Evolutionary conservation across 2,113 vertebrate genomes (phyloP), one percentile per base, ranked within the genome.

Genomic region (Tenrec ecaudatus): DNA sequence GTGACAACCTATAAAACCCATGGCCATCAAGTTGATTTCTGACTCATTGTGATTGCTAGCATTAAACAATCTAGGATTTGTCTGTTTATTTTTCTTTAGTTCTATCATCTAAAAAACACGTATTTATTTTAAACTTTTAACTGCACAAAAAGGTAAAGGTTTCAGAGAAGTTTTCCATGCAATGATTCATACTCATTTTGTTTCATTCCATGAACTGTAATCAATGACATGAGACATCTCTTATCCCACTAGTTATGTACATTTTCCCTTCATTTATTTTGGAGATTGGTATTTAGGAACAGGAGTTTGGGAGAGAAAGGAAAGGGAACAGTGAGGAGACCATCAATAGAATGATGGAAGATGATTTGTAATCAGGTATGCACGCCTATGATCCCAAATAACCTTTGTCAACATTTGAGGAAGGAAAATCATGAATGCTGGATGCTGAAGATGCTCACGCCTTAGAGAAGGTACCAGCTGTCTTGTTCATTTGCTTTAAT

Each of bases 401-500:
- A 47, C 4, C 58, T 53, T 68, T 76, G 69, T 66, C 4, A n/a
- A 19, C 43, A 58, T 19, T 62, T 80, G 64, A n/a, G 1, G n/a
- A 53, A 76, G 9, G 31, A 69, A 40, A 86, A 73, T 47, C 57
- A 86, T 58, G 82, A 83, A 86, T 64, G 6, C 9, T 62, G 27
- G 15, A 31, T 89, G 82, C 53, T 53, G 69, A 84, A 62, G 11
- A 25, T 87, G 68, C 9, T n/a, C 38, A 23, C 22, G 25, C 40
- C 43, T 78, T 16, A 84, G 71, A 57, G 62, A 66, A 82, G 58
- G 58, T 20, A 23, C 60, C 60, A 16, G 29, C 31, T 91, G 62
- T 83, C 86, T 93, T 58, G 12, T 73, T 68, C 78, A 5, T 83
- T 84, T 94, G 68, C 60, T 91, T 40, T 91, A 77, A 78, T 87